Percentiles rank a stretch among this genome's conserved stretches.
These are phyloP conservation scores for Plagodis pulveraria DNA, from an alignment of 2,888 invertebrate genomes.

Conservation along the genomic window DNA sequence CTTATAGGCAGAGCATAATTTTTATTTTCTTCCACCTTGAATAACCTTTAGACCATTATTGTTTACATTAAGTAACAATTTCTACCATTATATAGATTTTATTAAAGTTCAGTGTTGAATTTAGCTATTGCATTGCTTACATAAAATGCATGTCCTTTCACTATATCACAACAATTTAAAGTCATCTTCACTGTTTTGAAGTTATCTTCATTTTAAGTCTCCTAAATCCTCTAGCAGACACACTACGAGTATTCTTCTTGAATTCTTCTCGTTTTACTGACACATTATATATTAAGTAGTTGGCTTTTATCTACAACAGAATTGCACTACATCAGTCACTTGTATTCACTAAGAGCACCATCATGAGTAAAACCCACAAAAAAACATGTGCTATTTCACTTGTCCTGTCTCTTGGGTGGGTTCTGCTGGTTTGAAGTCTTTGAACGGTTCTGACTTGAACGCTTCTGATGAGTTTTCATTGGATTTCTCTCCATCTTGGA, in stretches of 20 bases:
- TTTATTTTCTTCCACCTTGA: conserved; percentile 1
- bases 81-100: neutral
- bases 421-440: conserved; percentile 65
- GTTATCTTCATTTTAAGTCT: neutral
- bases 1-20: conserved; percentile 5
- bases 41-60: conserved; percentile 4
- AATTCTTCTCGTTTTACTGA: neutral
- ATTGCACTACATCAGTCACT: conserved; percentile 22
- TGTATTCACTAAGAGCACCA: conserved; percentile 34
- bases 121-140: conserved; percentile 6
- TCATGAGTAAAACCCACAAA: conserved; percentile 36
- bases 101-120: conserved; percentile 3
- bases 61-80: conserved; percentile 3
- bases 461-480: conserved; percentile 53
- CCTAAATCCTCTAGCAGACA: neutral
- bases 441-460: conserved; percentile 60
- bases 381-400: conserved; percentile 73
- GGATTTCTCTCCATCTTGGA: conserved; percentile 46
- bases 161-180: conserved; percentile 16
- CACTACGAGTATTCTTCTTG: neutral
- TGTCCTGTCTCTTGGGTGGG: conserved; percentile 64
- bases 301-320: neutral
- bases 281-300: neutral
- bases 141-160: conserved; percentile 14
- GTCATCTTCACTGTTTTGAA: neutral